phyloP scores from a whole-genome alignment of 1,140 invertebrate genomes.

The Hypothenemus hampei region DNA sequence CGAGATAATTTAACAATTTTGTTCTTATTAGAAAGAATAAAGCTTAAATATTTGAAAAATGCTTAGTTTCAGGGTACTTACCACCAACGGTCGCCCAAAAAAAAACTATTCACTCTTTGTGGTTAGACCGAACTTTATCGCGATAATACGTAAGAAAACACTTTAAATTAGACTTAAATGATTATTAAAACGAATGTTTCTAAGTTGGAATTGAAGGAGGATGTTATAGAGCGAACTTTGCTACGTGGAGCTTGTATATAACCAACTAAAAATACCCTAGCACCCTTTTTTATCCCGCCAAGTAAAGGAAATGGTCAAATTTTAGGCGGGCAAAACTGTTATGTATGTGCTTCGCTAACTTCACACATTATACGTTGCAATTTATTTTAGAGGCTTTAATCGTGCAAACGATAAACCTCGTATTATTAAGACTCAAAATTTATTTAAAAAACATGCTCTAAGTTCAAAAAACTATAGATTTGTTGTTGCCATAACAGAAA shows the following conservation, averaged over 20 bases:
- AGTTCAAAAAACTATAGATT: not conserved
- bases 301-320: conserved; percentile 25
- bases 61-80: conserved; percentile 8
- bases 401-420: not conserved
- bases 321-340: conserved; percentile 26
- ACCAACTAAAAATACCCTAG: conserved; percentile 28
- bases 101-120: conserved; percentile 5
- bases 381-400: not conserved
- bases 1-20: too few relatives aligned
- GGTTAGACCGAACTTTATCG: conserved; percentile 4
- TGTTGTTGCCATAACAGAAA: conserved; percentile 19
- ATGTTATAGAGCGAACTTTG: conserved; percentile 10
- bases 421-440: not conserved
- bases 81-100: conserved; percentile 3
- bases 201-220: not conserved
- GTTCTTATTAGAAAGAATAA: too few relatives aligned
- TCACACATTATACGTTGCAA: conserved; percentile 14
- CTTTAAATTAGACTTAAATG: not conserved
- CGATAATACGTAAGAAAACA: conserved; percentile 7
- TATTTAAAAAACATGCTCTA: not conserved
- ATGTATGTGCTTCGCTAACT: conserved; percentile 19
- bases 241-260: conserved; percentile 26
- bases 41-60: too few relatives aligned
- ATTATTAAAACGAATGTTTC: not conserved
- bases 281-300: conserved; percentile 30